phyloP scores from a whole-genome alignment of 2,797 vertebrate genomes.

The Fundulus diaphanus region DNA sequence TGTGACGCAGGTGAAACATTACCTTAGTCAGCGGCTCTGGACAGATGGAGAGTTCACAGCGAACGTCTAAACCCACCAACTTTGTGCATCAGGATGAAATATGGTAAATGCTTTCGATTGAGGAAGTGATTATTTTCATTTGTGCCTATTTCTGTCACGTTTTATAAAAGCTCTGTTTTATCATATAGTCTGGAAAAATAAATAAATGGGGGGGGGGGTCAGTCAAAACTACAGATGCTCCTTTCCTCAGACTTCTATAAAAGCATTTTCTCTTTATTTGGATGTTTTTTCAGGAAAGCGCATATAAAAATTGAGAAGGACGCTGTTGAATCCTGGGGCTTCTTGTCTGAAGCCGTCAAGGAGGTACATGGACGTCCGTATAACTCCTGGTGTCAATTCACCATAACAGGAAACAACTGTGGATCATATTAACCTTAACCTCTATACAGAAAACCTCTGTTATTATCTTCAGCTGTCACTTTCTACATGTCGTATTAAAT shows the following conservation, averaged over 20 bases:
- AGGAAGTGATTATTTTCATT: background rate
- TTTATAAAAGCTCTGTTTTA: background rate
- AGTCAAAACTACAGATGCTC: background rate
- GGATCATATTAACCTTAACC: too few species aligned
- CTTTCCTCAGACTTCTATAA: background rate
- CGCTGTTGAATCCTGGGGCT: constrained; percentile 83
- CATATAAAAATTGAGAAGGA: constrained; percentile 65
- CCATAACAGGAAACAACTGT: too few species aligned
- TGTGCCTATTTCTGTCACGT: background rate
- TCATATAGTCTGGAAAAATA: background rate
- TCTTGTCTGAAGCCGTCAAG: constrained; percentile 70
- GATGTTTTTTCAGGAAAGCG: constrained; percentile 60
- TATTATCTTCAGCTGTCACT: background rate
- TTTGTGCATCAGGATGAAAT: constrained; percentile 77
- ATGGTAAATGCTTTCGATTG: constrained; percentile 58
- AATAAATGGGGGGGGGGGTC: background rate
- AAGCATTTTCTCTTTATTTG: background rate
- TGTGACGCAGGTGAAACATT: constrained; percentile 63
- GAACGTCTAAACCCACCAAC: constrained; percentile 54
- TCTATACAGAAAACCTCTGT: too few species aligned
- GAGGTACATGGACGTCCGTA: constrained; percentile 47
- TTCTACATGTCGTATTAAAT: too few species aligned
- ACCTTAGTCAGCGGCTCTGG: constrained; percentile 30
- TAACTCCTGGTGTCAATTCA: background rate
- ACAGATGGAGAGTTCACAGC: constrained; percentile 62